Evolutionary conservation across 2,113 vertebrate species (phyloP), one percentile per base, ranked within the genome.

Genomic region (Numenius arquata): DNA sequence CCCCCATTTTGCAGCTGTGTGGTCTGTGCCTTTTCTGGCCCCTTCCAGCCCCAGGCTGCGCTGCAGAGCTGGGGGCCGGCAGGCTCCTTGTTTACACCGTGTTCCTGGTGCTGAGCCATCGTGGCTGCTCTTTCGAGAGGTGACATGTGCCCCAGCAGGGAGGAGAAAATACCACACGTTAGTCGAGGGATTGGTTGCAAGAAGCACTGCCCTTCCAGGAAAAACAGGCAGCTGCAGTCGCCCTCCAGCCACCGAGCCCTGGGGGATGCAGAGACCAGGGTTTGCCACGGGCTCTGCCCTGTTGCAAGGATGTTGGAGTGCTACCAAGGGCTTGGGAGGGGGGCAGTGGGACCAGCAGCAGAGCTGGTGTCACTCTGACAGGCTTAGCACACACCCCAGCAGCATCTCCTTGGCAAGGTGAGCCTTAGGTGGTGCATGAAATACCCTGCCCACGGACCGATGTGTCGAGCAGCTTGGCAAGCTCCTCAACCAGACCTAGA

Each of bases 221-320:
- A 83, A 76, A 76, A 3, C 1, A 25, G 40, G 38, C 30, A 21
- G 56, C 48, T n/a, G 30, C 11, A 2, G 29, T 22, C 2, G 1
- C 30, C 6, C 3, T 58, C 32, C 26, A 25, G 80, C 36, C 68
- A 18, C 26, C 0, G 0, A 47, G 65, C 15, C 40, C 40, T 1
- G 1, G 20, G 29, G 11, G 4, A 34, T 29, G 23, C 0, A 0
- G 27, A 23, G 30, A 55, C 11, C 23, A 32, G 38, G 32, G 34
- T 55, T 50, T 88, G 63, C 41, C 9, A 0, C 4, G 27, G 74
- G 62, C 30, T 88, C 62, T 88, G 65, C 47, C 63, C 75, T 19
- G 6, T 52, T 0, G 0, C 1, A 0, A 32, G 41, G 48, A 9
- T 17, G 29, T 53, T 61, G n/a, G 41, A 32, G 38, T 2, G 9